Percentiles rank a stretch among this genome's conserved stretches.
These are phyloP conservation scores for Terrapene triunguis DNA, from an alignment of 2,113 vertebrate genomes.

Conservation along the genomic window DNA sequence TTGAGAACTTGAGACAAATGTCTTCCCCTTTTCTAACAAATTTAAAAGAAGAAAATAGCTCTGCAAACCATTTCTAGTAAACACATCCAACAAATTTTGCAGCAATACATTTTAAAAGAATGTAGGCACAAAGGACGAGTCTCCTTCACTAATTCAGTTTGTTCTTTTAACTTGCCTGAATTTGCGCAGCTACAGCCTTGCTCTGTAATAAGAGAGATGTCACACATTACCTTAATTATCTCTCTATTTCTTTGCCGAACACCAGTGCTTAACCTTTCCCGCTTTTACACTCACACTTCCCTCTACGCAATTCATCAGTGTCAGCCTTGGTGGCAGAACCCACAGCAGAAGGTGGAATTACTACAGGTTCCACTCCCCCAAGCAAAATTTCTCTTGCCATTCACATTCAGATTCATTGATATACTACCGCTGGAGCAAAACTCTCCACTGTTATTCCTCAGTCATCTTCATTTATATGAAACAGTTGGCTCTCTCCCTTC, in stretches of 20 bases:
- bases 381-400: slow-evolving; percentile 53
- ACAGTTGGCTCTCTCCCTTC: slow-evolving; percentile 65
- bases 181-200: neutral
- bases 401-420: slow-evolving; percentile 44
- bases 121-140: neutral
- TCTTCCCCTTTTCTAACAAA: slow-evolving; percentile 51
- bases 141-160: slow-evolving; percentile 3
- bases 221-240: neutral
- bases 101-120: slow-evolving; percentile 30
- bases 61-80: slow-evolving; percentile 44
- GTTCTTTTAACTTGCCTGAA: neutral
- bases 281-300: neutral
- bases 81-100: slow-evolving; percentile 30
- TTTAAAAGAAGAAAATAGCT: slow-evolving; percentile 62
- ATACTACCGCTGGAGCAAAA: slow-evolving; percentile 63
- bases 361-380: neutral
- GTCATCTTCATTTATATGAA: slow-evolving; percentile 65
- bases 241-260: neutral
- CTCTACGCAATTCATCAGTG: slow-evolving; percentile 16
- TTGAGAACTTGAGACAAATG: slow-evolving; percentile 55
- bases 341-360: slow-evolving; percentile 16
- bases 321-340: neutral
- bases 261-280: neutral
- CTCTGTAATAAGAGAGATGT: neutral
- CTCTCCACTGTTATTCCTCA: slow-evolving; percentile 48